phyloP scores from a whole-genome alignment of 2,797 vertebrate genomes.

The Sebastiscus albofasciatus region DNA sequence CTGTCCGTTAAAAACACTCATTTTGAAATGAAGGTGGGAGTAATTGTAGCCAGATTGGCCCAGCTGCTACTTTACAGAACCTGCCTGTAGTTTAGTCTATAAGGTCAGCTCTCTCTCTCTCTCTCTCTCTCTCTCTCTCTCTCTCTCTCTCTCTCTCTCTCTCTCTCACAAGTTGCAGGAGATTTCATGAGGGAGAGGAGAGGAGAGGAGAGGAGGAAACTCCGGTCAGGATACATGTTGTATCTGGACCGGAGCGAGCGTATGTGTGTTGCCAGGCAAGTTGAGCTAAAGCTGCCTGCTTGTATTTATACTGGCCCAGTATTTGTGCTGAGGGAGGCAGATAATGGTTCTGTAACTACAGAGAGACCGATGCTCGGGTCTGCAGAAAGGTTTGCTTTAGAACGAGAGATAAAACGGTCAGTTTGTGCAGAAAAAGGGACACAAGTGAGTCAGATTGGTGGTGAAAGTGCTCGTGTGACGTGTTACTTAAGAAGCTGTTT shows the following conservation, averaged over 20 bases:
- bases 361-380: background rate
- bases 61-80: constrained; percentile 64
- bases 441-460: background rate
- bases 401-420: background rate
- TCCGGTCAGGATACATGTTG: constrained; percentile 31
- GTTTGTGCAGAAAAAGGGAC: constrained; percentile 6
- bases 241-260: constrained; percentile 34
- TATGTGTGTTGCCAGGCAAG: constrained; percentile 74
- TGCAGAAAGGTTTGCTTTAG: background rate
- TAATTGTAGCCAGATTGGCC: constrained; percentile 79
- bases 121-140: no score
- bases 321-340: constrained; percentile 41
- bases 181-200: constrained; percentile 45
- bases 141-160: no score
- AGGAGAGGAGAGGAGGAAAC: constrained; percentile 54
- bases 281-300: constrained; percentile 61
- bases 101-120: background rate
- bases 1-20: constrained; percentile 62
- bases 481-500: constrained; percentile 33
- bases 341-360: constrained; percentile 23
- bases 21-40: constrained; percentile 74
- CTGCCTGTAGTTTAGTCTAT: constrained; percentile 68
- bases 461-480: constrained; percentile 37
- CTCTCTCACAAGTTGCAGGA: constrained; percentile 50
- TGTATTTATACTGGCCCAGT: constrained; percentile 52